Percentiles rank a stretch among this genome's conserved stretches.
Conservation (phyloP, 2,888 invertebrate species). For the Choreutis nemorana region DNA sequence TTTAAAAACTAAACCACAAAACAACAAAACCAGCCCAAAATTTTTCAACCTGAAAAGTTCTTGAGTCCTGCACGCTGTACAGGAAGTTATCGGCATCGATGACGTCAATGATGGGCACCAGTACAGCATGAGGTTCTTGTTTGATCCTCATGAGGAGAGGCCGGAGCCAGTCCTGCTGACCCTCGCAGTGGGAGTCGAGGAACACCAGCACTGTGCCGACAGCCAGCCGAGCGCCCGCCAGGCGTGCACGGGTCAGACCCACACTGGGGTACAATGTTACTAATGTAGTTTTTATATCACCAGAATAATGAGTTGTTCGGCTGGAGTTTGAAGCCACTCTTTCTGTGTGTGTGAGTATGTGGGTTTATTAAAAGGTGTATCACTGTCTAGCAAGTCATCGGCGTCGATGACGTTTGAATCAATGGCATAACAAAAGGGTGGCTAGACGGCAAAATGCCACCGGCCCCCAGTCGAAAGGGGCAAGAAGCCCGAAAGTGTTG, state of each 20-base stretch:
- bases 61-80: slow-evolving; percentile 71
- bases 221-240: slow-evolving; percentile 87
- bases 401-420: no score
- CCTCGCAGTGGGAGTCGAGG: slow-evolving; percentile 93
- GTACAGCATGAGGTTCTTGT: slow-evolving; percentile 75
- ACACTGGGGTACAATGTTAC: slow-evolving; percentile 78
- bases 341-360: no score
- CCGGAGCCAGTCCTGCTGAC: slow-evolving; percentile 82
- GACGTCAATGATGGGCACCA: slow-evolving; percentile 95
- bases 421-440: no score
- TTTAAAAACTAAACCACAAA: no score
- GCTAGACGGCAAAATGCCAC: no score
- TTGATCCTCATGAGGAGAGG: slow-evolving; percentile 88
- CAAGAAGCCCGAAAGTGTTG: no score
- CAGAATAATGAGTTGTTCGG: no score
- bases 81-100: slow-evolving; percentile 83
- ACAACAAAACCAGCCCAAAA: no score
- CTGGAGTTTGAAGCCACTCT: no score
- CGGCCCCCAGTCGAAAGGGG: no score
- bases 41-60: slow-evolving; percentile 49
- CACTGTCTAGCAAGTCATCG: slow-evolving; percentile 63
- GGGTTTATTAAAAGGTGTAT: no score
- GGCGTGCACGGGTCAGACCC: slow-evolving; percentile 82
- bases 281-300: no score
- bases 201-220: slow-evolving; percentile 83